Evolutionary conservation across 2,888 invertebrate genomes (phyloP).

Genomic region (Ochropleura plecta): DNA sequence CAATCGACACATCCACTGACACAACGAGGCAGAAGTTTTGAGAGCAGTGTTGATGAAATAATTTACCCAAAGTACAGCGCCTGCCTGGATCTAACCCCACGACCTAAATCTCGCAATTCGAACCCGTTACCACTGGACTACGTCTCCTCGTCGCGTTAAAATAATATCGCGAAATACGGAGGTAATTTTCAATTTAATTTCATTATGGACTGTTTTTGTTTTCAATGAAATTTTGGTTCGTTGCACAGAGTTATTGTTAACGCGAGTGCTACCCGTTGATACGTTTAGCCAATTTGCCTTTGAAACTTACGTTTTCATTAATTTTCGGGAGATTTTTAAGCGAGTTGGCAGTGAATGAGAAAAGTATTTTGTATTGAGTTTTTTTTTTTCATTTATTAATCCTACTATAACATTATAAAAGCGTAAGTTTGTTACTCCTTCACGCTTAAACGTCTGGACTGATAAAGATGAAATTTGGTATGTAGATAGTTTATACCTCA

Average conservation of each 20-base stretch:
- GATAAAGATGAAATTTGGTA: too few relatives aligned
- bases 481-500: too few relatives aligned
- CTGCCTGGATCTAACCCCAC: background rate
- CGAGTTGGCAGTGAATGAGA: background rate
- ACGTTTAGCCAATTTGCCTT: constrained; percentile 37
- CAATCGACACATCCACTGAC: too few relatives aligned
- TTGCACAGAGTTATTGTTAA: constrained; percentile 23
- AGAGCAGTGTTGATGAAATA: too few relatives aligned
- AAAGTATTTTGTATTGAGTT: background rate
- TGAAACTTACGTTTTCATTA: constrained; percentile 37
- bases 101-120: background rate
- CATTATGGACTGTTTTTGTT: constrained; percentile 47
- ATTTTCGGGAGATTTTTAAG: constrained; percentile 1
- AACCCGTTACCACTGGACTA: background rate
- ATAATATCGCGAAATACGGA: constrained; percentile 66
- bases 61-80: too few relatives aligned
- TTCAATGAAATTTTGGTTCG: constrained; percentile 27
- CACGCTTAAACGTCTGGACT: too few relatives aligned
- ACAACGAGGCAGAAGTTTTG: too few relatives aligned
- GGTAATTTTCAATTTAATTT: constrained; percentile 72
- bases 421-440: too few relatives aligned
- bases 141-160: constrained; percentile 49
- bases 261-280: constrained; percentile 21
- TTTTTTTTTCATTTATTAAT: too few relatives aligned
- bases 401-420: too few relatives aligned